Base-by-base conservation (phyloP, 2,888 invertebrate genomes). In the Monoplex corrugatus region DNA sequence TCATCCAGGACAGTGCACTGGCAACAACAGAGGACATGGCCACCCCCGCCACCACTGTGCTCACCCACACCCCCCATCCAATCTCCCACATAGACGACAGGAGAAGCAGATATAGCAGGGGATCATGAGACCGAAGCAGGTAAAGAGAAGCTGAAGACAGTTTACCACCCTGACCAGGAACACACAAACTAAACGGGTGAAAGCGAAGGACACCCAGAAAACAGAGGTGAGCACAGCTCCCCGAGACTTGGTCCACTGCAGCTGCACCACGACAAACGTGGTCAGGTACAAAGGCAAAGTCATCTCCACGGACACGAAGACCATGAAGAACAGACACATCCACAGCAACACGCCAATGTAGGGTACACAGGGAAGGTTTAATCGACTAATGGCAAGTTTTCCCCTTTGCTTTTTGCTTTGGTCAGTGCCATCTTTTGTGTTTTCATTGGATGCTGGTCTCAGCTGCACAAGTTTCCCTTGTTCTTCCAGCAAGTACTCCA, bases 1-100 rank as follows among this genome's bases (percentile, higher is more conserved):
- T 19, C 10, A 19, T 19, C 50, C 50, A 50, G 13, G 50, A 50
- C 50, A 50, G 50, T 50, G 19, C 50, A 19, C 50, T 40, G 23
- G 96, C 96, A 90, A 96, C 96, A n/a, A 96, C 95, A 3, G 96
- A 95, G 0, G 96, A 96, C 92, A 96, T 93, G 0, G 96, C 96
- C 44, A 95, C 91, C 1, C 96, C 96, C 6, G 96, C 91, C 8
- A 95, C 78, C 2, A 94, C 94, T 16, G 95, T 93, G 80, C 95
- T 95, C 3, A 95, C 87, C 95, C 96, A 96, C 43, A 93, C 90
- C 16, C 92, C 89, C 13, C 90, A 90, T 38, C 87, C 84, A 44
- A 90, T 89, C 6, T 50, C 43, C 40, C 88, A 91, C 32, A 86
- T 40, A 0, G 91, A 87, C 2, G 91, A 89, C 10, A 92, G 63